These are phyloP conservation scores for Procavia capensis DNA, from an alignment of 2,113 vertebrate species.

Conservation along the genomic window DNA sequence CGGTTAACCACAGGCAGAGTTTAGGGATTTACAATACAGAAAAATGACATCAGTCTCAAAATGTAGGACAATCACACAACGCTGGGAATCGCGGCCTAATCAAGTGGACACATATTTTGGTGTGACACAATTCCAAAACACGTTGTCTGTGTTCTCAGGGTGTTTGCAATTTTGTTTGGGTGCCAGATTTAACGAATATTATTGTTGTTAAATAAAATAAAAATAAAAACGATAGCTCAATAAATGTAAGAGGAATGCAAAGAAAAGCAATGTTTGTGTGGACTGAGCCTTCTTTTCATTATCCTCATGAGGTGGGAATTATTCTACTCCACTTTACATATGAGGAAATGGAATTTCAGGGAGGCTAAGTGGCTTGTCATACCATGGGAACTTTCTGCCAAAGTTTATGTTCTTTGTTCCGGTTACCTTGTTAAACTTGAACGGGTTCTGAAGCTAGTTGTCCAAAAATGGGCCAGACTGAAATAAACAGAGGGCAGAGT, in stretches of 20 bases:
- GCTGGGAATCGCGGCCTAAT: no score
- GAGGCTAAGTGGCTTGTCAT: neutral
- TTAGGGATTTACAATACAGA: no score
- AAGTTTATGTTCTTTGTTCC: neutral
- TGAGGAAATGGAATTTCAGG: neutral
- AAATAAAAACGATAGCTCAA: neutral
- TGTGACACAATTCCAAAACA: no score
- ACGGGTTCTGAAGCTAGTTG: neutral
- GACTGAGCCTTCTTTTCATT: neutral
- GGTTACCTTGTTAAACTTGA: neutral
- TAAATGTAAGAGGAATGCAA: neutral
- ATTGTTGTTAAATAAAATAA: neutral
- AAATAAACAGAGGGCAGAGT: neutral
- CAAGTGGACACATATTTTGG: no score
- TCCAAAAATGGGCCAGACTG: conserved; percentile 4
- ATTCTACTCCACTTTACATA: neutral
- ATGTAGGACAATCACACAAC: no score
- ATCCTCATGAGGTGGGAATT: neutral
- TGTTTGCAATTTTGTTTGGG: neutral
- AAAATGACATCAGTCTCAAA: no score
- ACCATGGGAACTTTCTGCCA: neutral
- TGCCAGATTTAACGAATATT: conserved; percentile 2
- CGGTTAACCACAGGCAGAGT: no score
- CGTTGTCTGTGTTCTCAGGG: neutral
- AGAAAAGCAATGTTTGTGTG: neutral